Evolutionary conservation across 2,888 invertebrate species (phyloP), one percentile per base, ranked within the genome.

Genomic region (Caenorhabditis doughertyi): DNA sequence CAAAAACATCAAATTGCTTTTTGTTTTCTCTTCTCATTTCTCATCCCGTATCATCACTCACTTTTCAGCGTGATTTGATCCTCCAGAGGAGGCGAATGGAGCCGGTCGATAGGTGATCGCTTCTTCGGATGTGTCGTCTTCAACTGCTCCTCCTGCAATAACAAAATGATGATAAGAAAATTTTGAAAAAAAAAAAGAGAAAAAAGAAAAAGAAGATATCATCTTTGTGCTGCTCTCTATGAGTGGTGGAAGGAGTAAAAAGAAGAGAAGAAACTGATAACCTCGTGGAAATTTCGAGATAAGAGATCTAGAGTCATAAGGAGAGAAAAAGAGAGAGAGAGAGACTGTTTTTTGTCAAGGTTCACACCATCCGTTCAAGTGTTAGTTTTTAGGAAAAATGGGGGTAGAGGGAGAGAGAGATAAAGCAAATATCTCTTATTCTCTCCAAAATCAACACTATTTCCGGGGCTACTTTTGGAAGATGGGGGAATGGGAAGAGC

Each of bases 51-150:
- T 60, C 13, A 27, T 32, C 32, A 29, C 74, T 74, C 47, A 76
- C 74, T 35, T 76, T 76, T 67, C 74, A 56, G 74, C 56, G 49
- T 42, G 55, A 65, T 67, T 51, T 47, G 72, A 56, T 11, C 11
- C 44, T 7, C 35, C 35, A 9, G 62, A 55, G 47, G 42, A 60
- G 23, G 42, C 5, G 42, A n/a, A n/a, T 32, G 13, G 32, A 58
- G 64, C 49, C 11, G 81, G 81, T 67, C 81, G 81, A 71, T 81
- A 81, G 56, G 81, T 81, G 67, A 81, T 76, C 65, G 81, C 71
- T 76, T 81, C 71, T 76, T 81, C 81, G 49, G 64, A 62, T 29
- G 53, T 47, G 58, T 67, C 39, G n/a, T 81, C n/a, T n/a, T n/a
- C 81, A 49, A 56, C 53, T 29, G 53, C 42, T 49, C 60, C 39